phyloP scores from a whole-genome alignment of 2,113 vertebrate species.

The Cairina moschata region DNA sequence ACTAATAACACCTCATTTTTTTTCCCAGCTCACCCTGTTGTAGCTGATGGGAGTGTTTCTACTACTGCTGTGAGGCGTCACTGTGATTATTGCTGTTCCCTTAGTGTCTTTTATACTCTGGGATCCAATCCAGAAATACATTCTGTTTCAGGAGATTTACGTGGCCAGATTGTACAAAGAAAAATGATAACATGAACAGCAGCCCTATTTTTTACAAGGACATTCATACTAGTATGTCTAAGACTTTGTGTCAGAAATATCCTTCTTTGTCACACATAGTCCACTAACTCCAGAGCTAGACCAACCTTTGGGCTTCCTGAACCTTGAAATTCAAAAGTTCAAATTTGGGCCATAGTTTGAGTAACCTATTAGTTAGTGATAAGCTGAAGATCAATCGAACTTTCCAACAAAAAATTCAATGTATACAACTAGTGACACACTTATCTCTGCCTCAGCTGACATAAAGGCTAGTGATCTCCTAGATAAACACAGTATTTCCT shows the following conservation, averaged over 20 bases:
- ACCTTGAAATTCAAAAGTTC: neutral
- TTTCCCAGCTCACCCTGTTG: conserved; percentile 14
- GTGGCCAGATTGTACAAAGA: conserved; percentile 53
- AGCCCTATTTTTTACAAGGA: conserved; percentile 30
- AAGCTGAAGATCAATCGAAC: neutral
- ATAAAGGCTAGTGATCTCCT: neutral
- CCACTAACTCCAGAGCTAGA: neutral
- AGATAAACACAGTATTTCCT: neutral
- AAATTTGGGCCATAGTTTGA: neutral
- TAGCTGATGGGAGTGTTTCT: conserved; percentile 36
- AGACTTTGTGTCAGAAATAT: neutral
- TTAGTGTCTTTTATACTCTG: conserved; percentile 60
- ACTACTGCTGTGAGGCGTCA: conserved; percentile 29
- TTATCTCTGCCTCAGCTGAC: neutral
- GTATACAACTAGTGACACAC: neutral
- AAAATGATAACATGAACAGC: neutral
- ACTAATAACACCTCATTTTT: conserved; percentile 44
- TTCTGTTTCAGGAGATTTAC: conserved; percentile 55
- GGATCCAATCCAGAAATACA: conserved; percentile 61
- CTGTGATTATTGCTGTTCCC: conserved; percentile 39
- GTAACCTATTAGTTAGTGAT: neutral
- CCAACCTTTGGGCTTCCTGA: neutral
- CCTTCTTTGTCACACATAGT: neutral
- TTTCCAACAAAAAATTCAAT: neutral
- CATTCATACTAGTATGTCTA: conserved; percentile 24